A percentile compares a stretch with the other conserved stretches of the same genome.
phyloP scores from a whole-genome alignment of 2,888 invertebrate genomes.

The Bellardia bayeri region DNA sequence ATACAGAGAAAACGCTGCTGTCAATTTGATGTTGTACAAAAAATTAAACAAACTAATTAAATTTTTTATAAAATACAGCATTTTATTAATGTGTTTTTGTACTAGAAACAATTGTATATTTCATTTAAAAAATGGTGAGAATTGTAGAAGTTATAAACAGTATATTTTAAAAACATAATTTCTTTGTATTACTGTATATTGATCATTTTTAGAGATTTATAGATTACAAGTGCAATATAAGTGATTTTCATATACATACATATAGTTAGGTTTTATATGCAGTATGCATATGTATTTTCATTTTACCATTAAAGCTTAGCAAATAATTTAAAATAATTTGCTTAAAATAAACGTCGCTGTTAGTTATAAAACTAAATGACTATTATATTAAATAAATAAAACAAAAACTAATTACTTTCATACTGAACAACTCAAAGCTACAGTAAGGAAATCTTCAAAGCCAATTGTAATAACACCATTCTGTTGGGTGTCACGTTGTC shows the following conservation, averaged over 20 bases:
- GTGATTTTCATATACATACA: background rate
- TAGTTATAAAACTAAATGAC: background rate
- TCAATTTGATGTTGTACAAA: background rate
- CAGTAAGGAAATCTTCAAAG: conserved; percentile 95
- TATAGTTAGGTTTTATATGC: background rate
- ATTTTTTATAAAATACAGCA: conserved; percentile 17
- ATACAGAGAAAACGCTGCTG: no score
- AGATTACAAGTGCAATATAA: conserved; percentile 2
- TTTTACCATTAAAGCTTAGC: conserved; percentile 16
- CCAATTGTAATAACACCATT: conserved; percentile 92
- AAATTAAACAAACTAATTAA: background rate
- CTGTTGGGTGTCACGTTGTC: conserved; percentile 90
- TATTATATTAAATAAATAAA: background rate
- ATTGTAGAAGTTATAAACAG: conserved; percentile 2
- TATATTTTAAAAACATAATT: background rate
- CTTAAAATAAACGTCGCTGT: background rate
- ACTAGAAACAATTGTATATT: background rate
- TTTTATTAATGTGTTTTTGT: conserved; percentile 51
- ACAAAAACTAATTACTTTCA: conserved; percentile 49
- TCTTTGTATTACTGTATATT: background rate
- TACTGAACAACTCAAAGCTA: conserved; percentile 90
- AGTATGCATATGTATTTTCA: background rate
- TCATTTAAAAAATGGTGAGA: conserved; percentile 3
- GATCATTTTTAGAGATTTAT: conserved; percentile 41
- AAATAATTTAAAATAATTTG: conserved; percentile 1